Base-by-base conservation (phyloP, 2,797 vertebrate genomes). In the Delichon dasypus region DNA sequence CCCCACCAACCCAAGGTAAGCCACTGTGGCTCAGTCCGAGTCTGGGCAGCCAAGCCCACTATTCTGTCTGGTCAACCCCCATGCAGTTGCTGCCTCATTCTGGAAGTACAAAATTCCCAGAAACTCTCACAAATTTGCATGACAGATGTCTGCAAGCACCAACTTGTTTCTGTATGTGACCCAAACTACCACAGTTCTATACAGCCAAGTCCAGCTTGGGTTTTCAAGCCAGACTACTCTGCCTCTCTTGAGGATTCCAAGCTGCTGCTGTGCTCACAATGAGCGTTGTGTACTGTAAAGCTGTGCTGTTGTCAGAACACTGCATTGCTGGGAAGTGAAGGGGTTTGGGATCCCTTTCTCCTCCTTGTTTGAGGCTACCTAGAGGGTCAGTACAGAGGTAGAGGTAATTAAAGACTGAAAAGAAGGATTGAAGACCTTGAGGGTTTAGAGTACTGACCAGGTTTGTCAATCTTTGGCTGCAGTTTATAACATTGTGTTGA, bases 1-100 rank as follows among this genome's bases (percentile, higher is more conserved):
- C n/a, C 19, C 14, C 22, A 51, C 29, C 0, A 0, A 9, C 25
- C 42, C 0, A 0, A 64, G 16, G 22, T 36, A 47, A 50, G 20
- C 25, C 3, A 1, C 8, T 48, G 51, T 16, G 7, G 25, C 34
- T 68, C 55, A 74, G 50, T 23, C 64, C 1, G 0, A 70, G 40
- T 21, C 38, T 1, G 0, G 51, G 51, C 48, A 83, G 60, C 79
- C 72, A 66, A 79, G n/a, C 21, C 40, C 30, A 10, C 47, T 38
- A 5, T 58, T 55, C 48, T 8, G 9, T 42, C 60, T 13, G 7
- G 16, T 50, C 76, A 91, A 47, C 6, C 32, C 47, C 47, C 19
- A 22, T 7, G 58, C 72, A 90, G 72, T 23, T 87, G 58, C 48
- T 89, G 25, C 47, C 42, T 91, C 42, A 16, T 65, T 57, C 60